Evolutionary conservation across 2,888 invertebrate species (phyloP).

Genomic region (Leptopterna dolabrata): DNA sequence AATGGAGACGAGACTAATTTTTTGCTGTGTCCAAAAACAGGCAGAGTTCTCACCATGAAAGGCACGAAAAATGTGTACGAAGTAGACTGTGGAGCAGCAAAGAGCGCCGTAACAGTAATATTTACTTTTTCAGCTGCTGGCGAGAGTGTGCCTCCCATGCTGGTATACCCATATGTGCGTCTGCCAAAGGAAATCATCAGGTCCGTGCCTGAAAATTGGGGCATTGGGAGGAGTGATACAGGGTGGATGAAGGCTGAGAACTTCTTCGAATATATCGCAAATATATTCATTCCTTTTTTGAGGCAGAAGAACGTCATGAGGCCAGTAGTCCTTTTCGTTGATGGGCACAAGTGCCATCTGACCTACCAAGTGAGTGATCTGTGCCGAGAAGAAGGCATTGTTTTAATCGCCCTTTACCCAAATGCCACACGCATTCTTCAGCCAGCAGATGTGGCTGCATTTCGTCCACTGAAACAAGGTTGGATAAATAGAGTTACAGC

Average conservation of each 20-base stretch:
- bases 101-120: slow-evolving; percentile 66
- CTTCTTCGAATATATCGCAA: slow-evolving; percentile 58
- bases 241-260: slow-evolving; percentile 66
- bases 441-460: slow-evolving; percentile 63
- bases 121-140: slow-evolving; percentile 66
- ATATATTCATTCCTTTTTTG: slow-evolving; percentile 32
- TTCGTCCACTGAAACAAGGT: slow-evolving; percentile 53
- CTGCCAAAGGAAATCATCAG: slow-evolving; percentile 65
- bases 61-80: slow-evolving; percentile 64
- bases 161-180: slow-evolving; percentile 66
- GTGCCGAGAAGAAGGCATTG: slow-evolving; percentile 63
- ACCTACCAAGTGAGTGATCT: slow-evolving; percentile 61
- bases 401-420: slow-evolving; percentile 64
- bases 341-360: slow-evolving; percentile 62
- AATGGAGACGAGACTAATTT: too few relatives aligned
- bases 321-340: slow-evolving; percentile 62
- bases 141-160: slow-evolving; percentile 65
- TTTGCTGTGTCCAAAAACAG: slow-evolving; percentile 60
- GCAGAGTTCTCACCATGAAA: slow-evolving; percentile 56
- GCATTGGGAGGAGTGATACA: slow-evolving; percentile 65
- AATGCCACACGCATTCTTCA: slow-evolving; percentile 64
- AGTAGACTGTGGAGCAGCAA: slow-evolving; percentile 64
- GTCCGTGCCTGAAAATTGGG: slow-evolving; percentile 65
- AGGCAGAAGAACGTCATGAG: slow-evolving; percentile 56
- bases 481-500: slow-evolving; percentile 46